Conservation (phyloP, 2,797 vertebrate genomes). For the Myioborus melanocephalus region DNA sequence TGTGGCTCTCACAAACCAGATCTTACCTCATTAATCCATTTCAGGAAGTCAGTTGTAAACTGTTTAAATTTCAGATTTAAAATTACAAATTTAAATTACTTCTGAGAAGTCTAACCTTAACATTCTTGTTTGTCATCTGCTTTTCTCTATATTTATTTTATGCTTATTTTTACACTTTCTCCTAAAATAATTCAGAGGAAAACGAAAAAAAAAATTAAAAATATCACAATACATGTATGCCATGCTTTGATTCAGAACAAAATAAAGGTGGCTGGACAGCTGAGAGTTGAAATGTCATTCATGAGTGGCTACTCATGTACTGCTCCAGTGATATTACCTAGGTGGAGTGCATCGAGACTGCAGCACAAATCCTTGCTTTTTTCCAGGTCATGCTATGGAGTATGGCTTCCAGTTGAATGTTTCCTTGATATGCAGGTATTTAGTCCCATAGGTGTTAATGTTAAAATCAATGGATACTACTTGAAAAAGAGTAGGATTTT, state of each 20-base stretch:
- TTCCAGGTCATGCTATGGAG: background rate
- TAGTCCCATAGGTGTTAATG: background rate
- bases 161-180: background rate
- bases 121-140: background rate
- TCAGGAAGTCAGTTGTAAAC: background rate
- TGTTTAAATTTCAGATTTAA: background rate
- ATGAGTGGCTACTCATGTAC: background rate
- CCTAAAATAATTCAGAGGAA: background rate
- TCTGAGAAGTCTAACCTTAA: background rate
- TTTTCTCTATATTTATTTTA: background rate
- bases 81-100: background rate
- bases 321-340: background rate
- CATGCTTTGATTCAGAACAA: background rate
- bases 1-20: background rate
- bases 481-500: background rate
- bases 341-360: rapidly evolving
- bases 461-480: background rate
- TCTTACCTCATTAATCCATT: background rate
- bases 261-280: background rate
- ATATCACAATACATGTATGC: background rate
- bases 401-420: background rate
- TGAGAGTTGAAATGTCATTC: background rate
- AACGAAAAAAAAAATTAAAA: background rate
- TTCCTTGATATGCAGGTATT: background rate
- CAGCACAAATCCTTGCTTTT: background rate